Conservation (phyloP, 2,113 vertebrate species). For the Montifringilla adamsi region DNA sequence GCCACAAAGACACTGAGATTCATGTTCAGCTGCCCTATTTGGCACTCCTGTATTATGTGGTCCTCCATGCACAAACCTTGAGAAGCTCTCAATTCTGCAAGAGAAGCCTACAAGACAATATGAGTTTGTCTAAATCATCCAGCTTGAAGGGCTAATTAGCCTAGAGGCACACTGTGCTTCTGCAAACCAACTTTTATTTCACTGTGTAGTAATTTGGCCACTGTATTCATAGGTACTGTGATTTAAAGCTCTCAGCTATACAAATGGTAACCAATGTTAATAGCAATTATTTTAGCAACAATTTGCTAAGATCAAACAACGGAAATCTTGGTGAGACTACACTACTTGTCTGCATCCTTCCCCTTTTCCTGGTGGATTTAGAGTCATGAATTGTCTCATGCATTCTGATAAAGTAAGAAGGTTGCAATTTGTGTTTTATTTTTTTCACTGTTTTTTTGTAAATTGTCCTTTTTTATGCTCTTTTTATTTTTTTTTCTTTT, state of each 20-base stretch:
- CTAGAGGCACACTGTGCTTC: not conserved
- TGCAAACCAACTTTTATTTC: not conserved
- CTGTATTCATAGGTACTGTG: not conserved
- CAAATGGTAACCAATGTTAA: not conserved
- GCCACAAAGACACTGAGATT: not conserved
- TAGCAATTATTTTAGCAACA: not conserved
- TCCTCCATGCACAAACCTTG: not conserved
- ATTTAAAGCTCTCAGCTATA: not conserved
- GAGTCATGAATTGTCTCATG: not conserved
- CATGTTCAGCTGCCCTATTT: not conserved
- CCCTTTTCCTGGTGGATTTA: not conserved
- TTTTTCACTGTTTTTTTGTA: not conserved
- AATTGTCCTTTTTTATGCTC: fast-evolving
- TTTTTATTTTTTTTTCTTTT: fast-evolving
- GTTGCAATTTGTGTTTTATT: not conserved
- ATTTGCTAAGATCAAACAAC: not conserved
- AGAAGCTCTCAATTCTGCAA: not conserved
- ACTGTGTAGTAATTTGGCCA: not conserved
- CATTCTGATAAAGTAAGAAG: not conserved
- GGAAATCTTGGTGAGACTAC: not conserved
- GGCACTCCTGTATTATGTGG: not conserved
- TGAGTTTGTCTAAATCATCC: not conserved
- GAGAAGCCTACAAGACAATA: not conserved
- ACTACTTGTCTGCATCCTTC: not conserved
- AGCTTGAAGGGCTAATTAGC: not conserved